Percentiles rank a stretch among this genome's conserved stretches.
Conservation (phyloP, 2,797 vertebrate genomes). For the Pteronotus mesoamericanus region DNA sequence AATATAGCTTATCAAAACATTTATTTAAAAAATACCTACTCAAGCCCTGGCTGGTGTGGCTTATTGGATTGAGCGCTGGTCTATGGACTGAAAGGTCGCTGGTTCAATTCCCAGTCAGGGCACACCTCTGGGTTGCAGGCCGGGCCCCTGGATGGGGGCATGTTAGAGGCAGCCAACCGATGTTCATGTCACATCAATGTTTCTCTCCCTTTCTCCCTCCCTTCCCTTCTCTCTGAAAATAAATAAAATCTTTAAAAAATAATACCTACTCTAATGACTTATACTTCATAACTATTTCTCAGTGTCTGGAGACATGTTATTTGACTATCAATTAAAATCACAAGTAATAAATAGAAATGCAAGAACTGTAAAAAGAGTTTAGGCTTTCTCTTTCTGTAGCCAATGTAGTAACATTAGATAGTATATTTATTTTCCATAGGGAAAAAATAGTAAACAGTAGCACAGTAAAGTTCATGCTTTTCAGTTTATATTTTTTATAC, state of each 20-base stretch:
- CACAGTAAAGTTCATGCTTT: conserved; percentile 11
- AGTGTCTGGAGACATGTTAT: neutral
- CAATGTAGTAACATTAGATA: neutral
- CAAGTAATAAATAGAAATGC: neutral
- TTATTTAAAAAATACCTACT: neutral
- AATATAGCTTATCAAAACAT: neutral
- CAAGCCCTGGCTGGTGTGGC: neutral
- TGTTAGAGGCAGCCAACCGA: neutral
- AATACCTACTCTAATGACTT: neutral
- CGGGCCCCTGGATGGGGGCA: neutral
- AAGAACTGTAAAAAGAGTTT: neutral
- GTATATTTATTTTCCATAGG: neutral
- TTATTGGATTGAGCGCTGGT: neutral
- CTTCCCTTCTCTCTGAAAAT: neutral
- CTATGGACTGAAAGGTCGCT: neutral
- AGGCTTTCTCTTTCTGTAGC: neutral
- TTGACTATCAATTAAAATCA: conserved; percentile 37
- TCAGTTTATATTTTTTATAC: conserved; percentile 17
- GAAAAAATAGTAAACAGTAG: neutral
- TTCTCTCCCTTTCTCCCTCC: neutral
- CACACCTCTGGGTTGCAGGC: neutral
- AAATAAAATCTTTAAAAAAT: neutral
- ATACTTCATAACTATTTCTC: conserved; percentile 6
- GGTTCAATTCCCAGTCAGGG: neutral
- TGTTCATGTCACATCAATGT: neutral